Evolutionary conservation across 2,797 vertebrate species (phyloP).

Genomic region (Diplodus puntazzo): DNA sequence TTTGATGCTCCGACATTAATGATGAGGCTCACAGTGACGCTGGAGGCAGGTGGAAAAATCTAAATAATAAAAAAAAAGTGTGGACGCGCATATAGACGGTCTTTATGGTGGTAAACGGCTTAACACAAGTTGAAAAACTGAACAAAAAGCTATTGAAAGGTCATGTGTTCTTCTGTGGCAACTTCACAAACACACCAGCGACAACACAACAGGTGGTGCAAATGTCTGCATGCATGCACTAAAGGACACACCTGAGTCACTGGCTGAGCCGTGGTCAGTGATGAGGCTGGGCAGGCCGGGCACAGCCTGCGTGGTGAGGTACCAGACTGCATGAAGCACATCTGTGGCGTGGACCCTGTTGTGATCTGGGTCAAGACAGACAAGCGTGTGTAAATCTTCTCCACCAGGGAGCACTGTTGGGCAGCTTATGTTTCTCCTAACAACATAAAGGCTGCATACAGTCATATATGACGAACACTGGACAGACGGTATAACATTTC

Average conservation of each 20-base stretch:
- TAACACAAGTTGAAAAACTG: conserved; percentile 25
- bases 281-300: conserved; percentile 92
- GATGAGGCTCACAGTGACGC: conserved; percentile 41
- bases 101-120: conserved; percentile 17
- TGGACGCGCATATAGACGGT: conserved; percentile 29
- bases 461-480: conserved; percentile 5
- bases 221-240: neutral
- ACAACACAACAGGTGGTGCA: neutral
- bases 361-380: conserved; percentile 89
- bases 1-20: conserved; percentile 57
- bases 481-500: conserved; percentile 24
- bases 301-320: conserved; percentile 95
- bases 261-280: conserved; percentile 90
- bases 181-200: conserved; percentile 9
- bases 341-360: conserved; percentile 98
- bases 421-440: conserved; percentile 15
- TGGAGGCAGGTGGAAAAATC: conserved; percentile 40
- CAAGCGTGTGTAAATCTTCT: conserved; percentile 6
- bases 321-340: conserved; percentile 99
- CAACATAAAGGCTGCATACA: conserved; percentile 8
- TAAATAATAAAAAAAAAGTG: conserved; percentile 17
- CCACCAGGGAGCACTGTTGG: conserved; percentile 74
- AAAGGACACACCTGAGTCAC: conserved; percentile 90
- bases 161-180: conserved; percentile 15
- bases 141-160: neutral